Percentiles rank a stretch among this genome's conserved stretches.
These are phyloP conservation scores for Bombus difficillimus DNA, from an alignment of 1,140 invertebrate species.

Conservation along the genomic window DNA sequence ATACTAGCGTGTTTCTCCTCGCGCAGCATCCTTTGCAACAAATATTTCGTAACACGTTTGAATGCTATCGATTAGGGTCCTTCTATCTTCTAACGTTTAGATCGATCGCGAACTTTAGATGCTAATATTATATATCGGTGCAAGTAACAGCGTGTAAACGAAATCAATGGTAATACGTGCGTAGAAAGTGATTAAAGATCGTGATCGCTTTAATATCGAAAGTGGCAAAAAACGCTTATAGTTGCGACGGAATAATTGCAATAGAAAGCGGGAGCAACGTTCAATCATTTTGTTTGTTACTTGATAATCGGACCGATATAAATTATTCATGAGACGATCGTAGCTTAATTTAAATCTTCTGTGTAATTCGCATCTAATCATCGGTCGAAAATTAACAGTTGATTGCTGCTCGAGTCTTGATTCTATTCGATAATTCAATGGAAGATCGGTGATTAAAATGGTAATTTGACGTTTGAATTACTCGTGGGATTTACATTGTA, in stretches of 20 bases:
- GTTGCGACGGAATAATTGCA: slow-evolving; percentile 1
- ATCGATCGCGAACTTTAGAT: too few species aligned
- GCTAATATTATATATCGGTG: not conserved
- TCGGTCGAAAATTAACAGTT: not conserved
- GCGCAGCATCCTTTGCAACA: slow-evolving; percentile 18
- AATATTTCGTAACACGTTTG: not conserved
- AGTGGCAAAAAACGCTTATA: slow-evolving; percentile 15
- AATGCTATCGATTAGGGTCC: not conserved
- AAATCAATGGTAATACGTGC: not conserved
- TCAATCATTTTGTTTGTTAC: not conserved
- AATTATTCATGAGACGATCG: slow-evolving; percentile 20
- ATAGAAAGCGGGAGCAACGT: slow-evolving; percentile 27
- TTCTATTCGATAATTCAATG: not conserved
- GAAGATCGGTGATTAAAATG: not conserved
- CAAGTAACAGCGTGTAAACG: not conserved
- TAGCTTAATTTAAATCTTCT: not conserved
- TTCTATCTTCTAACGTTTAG: not conserved
- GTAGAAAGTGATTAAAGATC: slow-evolving; percentile 28
- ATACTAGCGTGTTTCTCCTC: not conserved
- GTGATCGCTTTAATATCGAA: slow-evolving; percentile 26
- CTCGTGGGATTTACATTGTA: not conserved
- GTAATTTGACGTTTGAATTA: not conserved
- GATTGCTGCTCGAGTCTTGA: not conserved
- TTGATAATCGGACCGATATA: not conserved
- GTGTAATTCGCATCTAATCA: not conserved